These are phyloP conservation scores for Monomorium pharaonis DNA, from an alignment of 1,140 invertebrate species.

Conservation along the genomic window DNA sequence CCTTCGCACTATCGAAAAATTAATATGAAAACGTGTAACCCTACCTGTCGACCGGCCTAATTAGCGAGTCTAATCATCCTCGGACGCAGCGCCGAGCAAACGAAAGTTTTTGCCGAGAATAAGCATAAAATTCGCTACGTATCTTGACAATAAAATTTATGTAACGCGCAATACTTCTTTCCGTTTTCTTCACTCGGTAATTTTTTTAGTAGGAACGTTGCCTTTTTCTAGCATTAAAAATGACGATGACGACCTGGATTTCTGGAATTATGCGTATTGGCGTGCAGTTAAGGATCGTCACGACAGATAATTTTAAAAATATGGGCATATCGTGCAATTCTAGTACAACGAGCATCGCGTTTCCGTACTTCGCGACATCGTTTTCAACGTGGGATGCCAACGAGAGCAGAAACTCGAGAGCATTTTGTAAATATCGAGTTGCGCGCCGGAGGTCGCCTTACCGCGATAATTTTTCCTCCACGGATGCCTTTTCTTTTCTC, in stretches of 20 bases:
- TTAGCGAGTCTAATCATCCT: neutral
- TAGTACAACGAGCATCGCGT: neutral
- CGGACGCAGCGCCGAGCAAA: neutral
- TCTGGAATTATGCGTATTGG: neutral
- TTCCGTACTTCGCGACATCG: neutral
- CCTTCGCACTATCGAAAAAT: neutral
- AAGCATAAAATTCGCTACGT: neutral
- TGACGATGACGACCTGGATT: neutral
- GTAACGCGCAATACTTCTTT: neutral
- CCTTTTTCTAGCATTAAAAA: neutral
- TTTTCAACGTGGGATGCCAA: conserved; percentile 62
- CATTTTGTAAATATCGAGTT: conserved; percentile 66
- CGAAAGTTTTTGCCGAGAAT: neutral
- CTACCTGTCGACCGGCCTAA: neutral
- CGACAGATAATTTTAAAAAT: neutral
- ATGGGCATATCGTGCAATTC: neutral
- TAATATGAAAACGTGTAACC: neutral
- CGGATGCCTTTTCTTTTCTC: neutral
- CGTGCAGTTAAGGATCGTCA: neutral
- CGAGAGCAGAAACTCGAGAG: conserved; percentile 64
- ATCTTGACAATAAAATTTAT: neutral
- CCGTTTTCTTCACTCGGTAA: neutral
- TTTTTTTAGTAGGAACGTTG: neutral
- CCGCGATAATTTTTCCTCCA: conserved; percentile 60
- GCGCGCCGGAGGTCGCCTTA: conserved; percentile 59